phyloP scores from a whole-genome alignment of 2,797 vertebrate genomes.

The Sebastes nivosus region DNA sequence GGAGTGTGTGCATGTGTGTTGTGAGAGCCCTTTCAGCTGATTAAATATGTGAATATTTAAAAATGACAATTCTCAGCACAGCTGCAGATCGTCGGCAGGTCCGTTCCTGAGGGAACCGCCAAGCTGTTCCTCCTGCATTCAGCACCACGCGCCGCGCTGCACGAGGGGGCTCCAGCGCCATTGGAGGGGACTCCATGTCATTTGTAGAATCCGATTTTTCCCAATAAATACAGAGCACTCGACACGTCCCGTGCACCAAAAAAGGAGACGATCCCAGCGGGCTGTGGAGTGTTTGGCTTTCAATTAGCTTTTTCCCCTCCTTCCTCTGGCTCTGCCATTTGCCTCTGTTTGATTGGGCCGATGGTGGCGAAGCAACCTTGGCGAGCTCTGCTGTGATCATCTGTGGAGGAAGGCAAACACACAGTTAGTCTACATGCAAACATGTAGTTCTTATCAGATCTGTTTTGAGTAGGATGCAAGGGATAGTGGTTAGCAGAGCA shows the following conservation, averaged over 20 bases:
- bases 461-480: conserved; percentile 5
- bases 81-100: conserved; percentile 81
- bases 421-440: conserved; percentile 27
- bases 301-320: conserved; percentile 70
- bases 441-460: conserved; percentile 13
- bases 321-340: conserved; percentile 43
- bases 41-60: conserved; percentile 89
- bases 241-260: conserved; percentile 59
- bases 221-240: conserved; percentile 69
- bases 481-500: background rate
- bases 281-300: conserved; percentile 73
- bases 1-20: conserved; percentile 33
- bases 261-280: conserved; percentile 55
- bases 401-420: conserved; percentile 18
- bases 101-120: conserved; percentile 78
- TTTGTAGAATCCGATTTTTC: conserved; percentile 73
- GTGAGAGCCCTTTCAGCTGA: conserved; percentile 76
- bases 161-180: conserved; percentile 73
- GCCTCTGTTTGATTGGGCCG: conserved; percentile 55
- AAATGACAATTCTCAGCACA: conserved; percentile 83
- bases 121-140: conserved; percentile 83
- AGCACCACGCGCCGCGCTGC: conserved; percentile 69
- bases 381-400: conserved; percentile 38
- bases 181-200: conserved; percentile 73
- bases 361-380: conserved; percentile 34